Percentiles rank a stretch among this genome's conserved stretches.
Evolutionary conservation across 35 echinoderm and acorn worm species (phyloP).

Genomic region (Eucidaris tribuloides): DNA sequence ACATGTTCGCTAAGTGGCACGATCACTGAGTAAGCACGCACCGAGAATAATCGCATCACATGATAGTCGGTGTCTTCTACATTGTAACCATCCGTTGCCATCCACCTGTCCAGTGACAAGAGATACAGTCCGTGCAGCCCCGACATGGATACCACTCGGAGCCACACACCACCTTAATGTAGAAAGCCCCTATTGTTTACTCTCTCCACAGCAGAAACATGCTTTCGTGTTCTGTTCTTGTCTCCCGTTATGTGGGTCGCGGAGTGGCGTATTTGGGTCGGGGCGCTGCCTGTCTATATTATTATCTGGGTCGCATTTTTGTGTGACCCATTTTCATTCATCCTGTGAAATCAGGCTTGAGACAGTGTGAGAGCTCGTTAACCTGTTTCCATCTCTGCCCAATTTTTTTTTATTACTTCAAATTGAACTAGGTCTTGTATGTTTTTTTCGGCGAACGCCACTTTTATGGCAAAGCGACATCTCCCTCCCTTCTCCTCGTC

Average conservation of each 20-base stretch:
- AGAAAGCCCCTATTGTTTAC: conserved; percentile 23
- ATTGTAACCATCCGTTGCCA: no score
- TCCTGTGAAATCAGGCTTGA: conserved; percentile 36
- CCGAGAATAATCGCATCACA: no score
- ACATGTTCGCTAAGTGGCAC: conserved; percentile 16
- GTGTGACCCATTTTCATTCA: conserved; percentile 29
- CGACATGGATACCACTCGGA: not conserved
- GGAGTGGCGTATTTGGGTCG: conserved; percentile 35
- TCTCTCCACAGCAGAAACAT: conserved; percentile 10
- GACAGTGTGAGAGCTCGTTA: conserved; percentile 33
- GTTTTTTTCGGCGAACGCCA: conserved; percentile 6
- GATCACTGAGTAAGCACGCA: conserved; percentile 12
- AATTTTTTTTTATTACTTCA: conserved; percentile 31
- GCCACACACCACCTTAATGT: not conserved
- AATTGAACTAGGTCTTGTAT: conserved; percentile 38
- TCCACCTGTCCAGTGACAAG: no score
- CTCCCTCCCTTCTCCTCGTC: not conserved
- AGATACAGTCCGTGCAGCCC: no score
- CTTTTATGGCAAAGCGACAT: not conserved
- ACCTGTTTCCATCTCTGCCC: conserved; percentile 17
- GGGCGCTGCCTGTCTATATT: conserved; percentile 32
- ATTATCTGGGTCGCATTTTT: conserved; percentile 38
- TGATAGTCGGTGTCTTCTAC: no score
- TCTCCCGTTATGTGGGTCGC: conserved; percentile 31
- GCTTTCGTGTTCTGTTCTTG: conserved; percentile 34